Base-by-base conservation (phyloP, 2,113 vertebrate genomes). In the Syngnathus floridae region DNA sequence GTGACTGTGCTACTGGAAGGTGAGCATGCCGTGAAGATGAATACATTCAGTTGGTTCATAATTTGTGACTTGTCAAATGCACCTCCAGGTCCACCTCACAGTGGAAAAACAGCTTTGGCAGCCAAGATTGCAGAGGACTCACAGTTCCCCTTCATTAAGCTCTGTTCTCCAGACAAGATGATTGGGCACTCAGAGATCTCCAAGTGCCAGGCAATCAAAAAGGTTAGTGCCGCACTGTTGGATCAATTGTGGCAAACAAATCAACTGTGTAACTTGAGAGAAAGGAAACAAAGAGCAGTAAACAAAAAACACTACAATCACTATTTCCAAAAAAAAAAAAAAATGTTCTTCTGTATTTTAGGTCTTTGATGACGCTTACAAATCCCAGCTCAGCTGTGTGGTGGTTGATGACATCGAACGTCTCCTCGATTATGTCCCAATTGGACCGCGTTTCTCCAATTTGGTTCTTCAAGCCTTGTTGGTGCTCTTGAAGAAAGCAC, bases 161-260 rank as follows among this genome's bases (percentile, higher is more conserved):
- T 99, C 87, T 99, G 96, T 76, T 99, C 96, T 77, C 96, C 97
- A 58, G 97, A 98, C 82, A 99, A 98, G 90, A 99, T 98, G 96
- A 99, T 99, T 7, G 96, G 96, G 63, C 91, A 93, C 87, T 95
- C 96, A 0, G 97, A 99, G 88, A 97, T 93, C 19, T 95, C 96
- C 82, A 99, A 99, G 81, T 99, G 97, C 79, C 96, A 99, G 87
- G 94, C 95, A 61, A 99, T 99, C 86, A 99, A 99, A 82, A 99
- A 99, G 93, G 97, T 96, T 85, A 46, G 54, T 16, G 61, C 21
- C n/a, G n/a, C n/a, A 1, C 7, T 7, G 21, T 56, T 56, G 13
- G 21, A 40, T 11, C 19, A 21, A 13, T 1, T 51, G 4, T 36
- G 31, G 35, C 31, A 40, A 60, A 60, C 26, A 56, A 14, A 2